A percentile compares a stretch with the other conserved stretches of the same genome.
phyloP scores from a whole-genome alignment of 2,797 vertebrate genomes.

The Sebastes itinus region DNA sequence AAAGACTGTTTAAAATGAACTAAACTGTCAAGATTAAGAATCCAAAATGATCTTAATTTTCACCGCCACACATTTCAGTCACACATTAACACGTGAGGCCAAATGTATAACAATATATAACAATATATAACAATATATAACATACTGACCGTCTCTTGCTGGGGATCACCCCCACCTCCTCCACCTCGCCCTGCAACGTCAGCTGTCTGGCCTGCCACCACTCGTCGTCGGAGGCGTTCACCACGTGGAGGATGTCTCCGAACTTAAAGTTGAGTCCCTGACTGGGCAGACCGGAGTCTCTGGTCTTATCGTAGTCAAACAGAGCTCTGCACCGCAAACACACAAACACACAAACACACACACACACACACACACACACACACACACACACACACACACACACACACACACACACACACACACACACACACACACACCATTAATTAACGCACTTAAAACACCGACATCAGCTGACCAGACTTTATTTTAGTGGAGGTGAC shows the following conservation, averaged over 20 bases:
- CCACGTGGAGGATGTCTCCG: constrained; percentile 95
- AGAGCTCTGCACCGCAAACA: constrained; percentile 83
- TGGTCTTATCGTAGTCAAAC: constrained; percentile 96
- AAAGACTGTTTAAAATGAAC: not conserved
- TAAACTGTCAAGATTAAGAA: not conserved
- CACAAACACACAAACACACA: not conserved
- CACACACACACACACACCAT: not conserved
- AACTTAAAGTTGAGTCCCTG: constrained; percentile 96
- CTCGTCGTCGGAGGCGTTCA: constrained; percentile 97
- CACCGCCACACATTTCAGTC: too few species aligned
- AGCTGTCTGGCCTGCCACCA: constrained; percentile 99
- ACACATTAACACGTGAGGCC: not conserved
- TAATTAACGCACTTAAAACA: too few species aligned
- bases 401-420: not conserved
- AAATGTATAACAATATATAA: too few species aligned
- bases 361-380: not conserved
- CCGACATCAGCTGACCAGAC: too few species aligned
- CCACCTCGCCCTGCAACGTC: constrained; percentile 89
- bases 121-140: too few species aligned
- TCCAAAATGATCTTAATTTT: too few species aligned
- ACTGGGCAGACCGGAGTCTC: constrained; percentile 96
- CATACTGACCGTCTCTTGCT: constrained; percentile 92
- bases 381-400: not conserved
- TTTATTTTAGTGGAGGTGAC: too few species aligned
- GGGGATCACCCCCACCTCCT: constrained; percentile 97